Conservation (phyloP, 2,797 vertebrate species). For the Sebastes paucispinis region DNA sequence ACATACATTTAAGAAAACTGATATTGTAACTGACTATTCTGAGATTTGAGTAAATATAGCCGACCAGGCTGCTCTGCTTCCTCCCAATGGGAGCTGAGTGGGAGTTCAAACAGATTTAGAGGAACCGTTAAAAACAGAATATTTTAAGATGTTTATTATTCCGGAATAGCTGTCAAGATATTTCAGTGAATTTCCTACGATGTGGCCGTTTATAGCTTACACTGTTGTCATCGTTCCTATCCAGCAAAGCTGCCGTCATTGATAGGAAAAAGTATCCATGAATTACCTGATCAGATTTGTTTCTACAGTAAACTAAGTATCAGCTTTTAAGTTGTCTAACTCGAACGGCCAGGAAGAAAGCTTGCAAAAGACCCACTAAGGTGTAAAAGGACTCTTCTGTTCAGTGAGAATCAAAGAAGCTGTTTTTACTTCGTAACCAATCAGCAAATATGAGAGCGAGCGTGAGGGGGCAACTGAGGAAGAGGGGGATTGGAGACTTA, state of each 20-base stretch:
- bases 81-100: conserved; percentile 54
- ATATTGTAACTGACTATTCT: conserved; percentile 11
- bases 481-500: neutral
- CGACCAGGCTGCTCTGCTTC: conserved; percentile 44
- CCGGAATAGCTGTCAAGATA: conserved; percentile 39
- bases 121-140: conserved; percentile 29
- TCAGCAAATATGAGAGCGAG: neutral
- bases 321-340: neutral
- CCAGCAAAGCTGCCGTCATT: neutral
- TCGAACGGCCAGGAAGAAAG: neutral
- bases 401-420: neutral
- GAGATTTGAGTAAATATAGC: conserved; percentile 46
- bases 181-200: conserved; percentile 43
- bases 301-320: neutral
- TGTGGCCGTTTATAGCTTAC: conserved; percentile 25
- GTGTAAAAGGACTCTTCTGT: neutral
- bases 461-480: neutral
- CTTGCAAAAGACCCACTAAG: neutral
- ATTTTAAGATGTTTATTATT: conserved; percentile 65
- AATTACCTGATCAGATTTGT: neutral
- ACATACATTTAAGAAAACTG: neutral
- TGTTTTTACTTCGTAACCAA: neutral
- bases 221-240: neutral
- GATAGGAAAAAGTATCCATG: neutral
- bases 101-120: conserved; percentile 59